Base-by-base conservation (phyloP, 2,888 invertebrate species). In the Eutolmus rufibarbis region DNA sequence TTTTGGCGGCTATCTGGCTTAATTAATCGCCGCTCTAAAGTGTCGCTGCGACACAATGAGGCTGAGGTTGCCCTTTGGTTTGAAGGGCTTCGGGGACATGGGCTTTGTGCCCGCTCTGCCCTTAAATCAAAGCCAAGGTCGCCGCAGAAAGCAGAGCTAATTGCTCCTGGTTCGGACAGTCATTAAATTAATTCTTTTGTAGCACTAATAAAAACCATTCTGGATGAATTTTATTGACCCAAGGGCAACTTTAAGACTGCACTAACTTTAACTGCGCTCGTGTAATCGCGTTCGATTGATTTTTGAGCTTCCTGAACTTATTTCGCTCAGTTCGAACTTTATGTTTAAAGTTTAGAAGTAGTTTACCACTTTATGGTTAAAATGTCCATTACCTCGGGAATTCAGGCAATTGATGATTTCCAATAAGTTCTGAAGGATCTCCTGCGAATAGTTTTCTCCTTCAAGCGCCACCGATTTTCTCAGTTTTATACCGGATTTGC, bases 21-120 rank as follows among this genome's bases (percentile, higher is more conserved):
- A 79, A 79, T 79, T 79, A 79, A 79, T 79, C 79, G 79, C 79
- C 51, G 51, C 9, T 16, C 51, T 46, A 23, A 19, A 66, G 66
- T 66, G 66, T 66, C 23, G 28, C 66, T 78, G 46, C 34, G 14
- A 40, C 78, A 78, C 46, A 78, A 40, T 43, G 40, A 23, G 14
- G 14, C 5, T 78, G 40, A 43, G 23, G 23, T 19, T 78, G 19
- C 40, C 23, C 16, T n/a, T 12, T 28, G 19, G 23, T 79, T 46
- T 79, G 51, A 56, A 79, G 31, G 51, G 23, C 79, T 34, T 79
- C 31, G 56, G 31, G 23, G 19, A 7, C 66, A 46, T 14, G 23
- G 66, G 66, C 23, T 66, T 12, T 57, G 23, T 57, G 23, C 19
- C 57, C 57, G 3, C 9, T 23, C 19, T 14, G 23, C 23, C 37